Evolutionary conservation across 2,888 invertebrate species (phyloP).

Genomic region (Heterodera filipjevi): DNA sequence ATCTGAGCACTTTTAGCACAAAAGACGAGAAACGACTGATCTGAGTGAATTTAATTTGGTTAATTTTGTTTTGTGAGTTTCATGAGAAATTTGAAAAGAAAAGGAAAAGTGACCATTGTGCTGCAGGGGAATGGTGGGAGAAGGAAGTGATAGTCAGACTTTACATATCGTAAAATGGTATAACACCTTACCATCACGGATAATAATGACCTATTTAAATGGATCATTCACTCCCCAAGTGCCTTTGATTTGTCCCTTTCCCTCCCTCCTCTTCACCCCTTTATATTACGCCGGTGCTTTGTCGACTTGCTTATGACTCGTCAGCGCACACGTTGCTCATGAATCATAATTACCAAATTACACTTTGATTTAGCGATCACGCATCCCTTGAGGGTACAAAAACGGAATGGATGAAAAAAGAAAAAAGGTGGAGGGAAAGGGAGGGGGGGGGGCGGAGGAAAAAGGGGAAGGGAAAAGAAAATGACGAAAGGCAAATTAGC

Average conservation of each 20-base stretch:
- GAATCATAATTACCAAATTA: neutral
- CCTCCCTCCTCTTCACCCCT: neutral
- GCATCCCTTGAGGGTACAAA: neutral
- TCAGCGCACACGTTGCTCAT: neutral
- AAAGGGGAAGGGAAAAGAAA: neutral
- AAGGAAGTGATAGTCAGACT: too few species aligned
- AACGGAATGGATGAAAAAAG: neutral
- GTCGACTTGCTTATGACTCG: neutral
- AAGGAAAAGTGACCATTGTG: neutral
- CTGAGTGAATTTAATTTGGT: neutral
- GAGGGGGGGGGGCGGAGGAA: neutral
- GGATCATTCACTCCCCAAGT: neutral
- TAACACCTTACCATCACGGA: too few species aligned
- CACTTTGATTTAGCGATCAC: neutral
- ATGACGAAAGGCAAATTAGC: neutral
- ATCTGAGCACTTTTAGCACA: constrained; percentile 15
- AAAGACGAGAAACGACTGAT: constrained; percentile 14
- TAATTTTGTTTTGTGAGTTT: neutral
- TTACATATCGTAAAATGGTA: too few species aligned
- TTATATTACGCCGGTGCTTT: neutral
- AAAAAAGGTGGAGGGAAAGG: neutral
- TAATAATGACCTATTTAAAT: too few species aligned
- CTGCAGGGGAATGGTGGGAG: too few species aligned
- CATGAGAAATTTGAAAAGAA: neutral
- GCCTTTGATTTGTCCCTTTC: neutral